Conservation (phyloP, 92 coral and sea anemone genomes). For the Porites cylindrica region DNA sequence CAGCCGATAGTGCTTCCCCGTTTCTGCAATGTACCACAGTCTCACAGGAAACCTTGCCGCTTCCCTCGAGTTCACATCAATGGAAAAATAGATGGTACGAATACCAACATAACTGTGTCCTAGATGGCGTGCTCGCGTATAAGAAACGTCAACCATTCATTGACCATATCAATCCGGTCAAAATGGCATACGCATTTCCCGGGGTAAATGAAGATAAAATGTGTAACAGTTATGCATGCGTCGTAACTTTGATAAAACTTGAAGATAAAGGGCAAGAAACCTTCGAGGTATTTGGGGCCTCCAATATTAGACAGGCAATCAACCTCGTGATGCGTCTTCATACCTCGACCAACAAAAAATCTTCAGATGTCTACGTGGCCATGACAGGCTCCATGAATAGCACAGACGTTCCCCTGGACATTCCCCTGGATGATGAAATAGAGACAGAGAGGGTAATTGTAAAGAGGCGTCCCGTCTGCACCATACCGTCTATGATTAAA, state of each 20-base stretch:
- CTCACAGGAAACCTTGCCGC: too few species aligned
- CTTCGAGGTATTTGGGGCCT: conserved; percentile 17
- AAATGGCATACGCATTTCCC: too few species aligned
- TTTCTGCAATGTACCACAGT: neutral
- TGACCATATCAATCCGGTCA: too few species aligned
- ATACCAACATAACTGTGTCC: neutral
- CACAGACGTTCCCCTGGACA: neutral
- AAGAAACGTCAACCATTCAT: neutral
- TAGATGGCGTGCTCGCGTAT: neutral
- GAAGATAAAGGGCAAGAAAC: neutral
- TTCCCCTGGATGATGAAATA: neutral
- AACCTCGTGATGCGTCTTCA: neutral
- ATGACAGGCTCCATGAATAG: neutral
- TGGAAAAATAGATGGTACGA: neutral
- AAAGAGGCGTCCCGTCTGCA: neutral
- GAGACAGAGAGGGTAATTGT: neutral
- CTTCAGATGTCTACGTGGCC: neutral
- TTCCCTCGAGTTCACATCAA: too few species aligned
- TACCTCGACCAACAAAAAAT: neutral
- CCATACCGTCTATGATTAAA: neutral
- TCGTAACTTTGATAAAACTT: neutral
- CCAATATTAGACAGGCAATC: neutral
- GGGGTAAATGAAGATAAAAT: too few species aligned
- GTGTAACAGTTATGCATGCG: too few species aligned
- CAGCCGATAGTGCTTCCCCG: neutral